Percentiles rank a stretch among this genome's conserved stretches.
Evolutionary conservation across 1,140 invertebrate genomes (phyloP).

Genomic region (Tetramorium parvispinum): DNA sequence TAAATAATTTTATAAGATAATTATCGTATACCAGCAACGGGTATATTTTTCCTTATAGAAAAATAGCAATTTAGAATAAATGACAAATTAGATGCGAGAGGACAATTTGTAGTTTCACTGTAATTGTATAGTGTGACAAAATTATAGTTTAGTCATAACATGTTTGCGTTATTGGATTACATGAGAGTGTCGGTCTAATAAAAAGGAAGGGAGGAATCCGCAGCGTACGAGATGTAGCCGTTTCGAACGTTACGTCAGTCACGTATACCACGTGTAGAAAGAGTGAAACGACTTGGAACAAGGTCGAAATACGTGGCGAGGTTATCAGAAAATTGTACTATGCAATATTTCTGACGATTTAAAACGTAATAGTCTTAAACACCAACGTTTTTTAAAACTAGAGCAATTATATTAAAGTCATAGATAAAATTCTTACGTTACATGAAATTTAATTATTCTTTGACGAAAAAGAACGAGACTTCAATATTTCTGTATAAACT

Average conservation of each 20-base stretch:
- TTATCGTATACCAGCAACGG: background rate
- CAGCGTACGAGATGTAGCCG: background rate
- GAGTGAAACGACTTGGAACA: background rate
- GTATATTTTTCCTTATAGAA: background rate
- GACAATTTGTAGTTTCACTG: background rate
- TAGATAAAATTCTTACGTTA: background rate
- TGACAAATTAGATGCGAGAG: background rate
- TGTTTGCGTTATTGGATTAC: background rate
- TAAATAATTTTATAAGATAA: background rate
- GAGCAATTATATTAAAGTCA: background rate
- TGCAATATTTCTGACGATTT: background rate
- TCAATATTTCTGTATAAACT: background rate
- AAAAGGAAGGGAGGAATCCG: constrained; percentile 21
- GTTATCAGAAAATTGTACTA: background rate
- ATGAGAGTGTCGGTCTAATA: background rate
- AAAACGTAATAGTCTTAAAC: no score
- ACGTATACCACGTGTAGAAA: constrained; percentile 64
- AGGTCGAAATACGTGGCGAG: constrained; percentile 9
- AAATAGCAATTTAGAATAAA: background rate
- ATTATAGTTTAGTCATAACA: background rate
- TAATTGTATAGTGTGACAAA: constrained; percentile 3
- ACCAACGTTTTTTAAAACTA: background rate
- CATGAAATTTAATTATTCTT: background rate
- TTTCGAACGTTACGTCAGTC: constrained; percentile 69
- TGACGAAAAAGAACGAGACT: background rate